Base-by-base conservation (phyloP, 2,113 vertebrate species). In the Pseudolaguvia tuberculata region DNA sequence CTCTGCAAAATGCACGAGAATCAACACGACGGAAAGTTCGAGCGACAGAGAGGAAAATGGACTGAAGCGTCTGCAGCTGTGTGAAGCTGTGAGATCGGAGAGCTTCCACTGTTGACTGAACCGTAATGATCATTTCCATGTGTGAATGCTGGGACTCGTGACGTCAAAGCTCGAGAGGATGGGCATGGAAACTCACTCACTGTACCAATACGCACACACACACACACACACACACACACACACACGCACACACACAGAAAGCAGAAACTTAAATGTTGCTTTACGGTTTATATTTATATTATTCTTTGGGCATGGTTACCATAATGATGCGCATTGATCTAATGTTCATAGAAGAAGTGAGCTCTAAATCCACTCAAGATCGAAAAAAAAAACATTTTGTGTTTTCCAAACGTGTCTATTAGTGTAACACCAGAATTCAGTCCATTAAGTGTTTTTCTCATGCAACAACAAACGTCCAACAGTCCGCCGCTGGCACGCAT, bases 71-170 rank as follows among this genome's bases (percentile, higher is more conserved):
- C 51, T 69, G 62, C 45, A 39, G 73, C 52, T 23, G 61, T 13
- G 18, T 7, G 12, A 42, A 57, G 65, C 51, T 67, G 63, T 18
- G 15, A 18, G 73, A 27, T 55, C 35, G n/a, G 35, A 55, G 63
- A 53, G 58, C 42, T 62, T 48, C 47, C 15, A 21, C 72, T 73
- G 72, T 47, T 20, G 65, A 62, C 59, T 74, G 77, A 48, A 51
- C 25, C 51, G 53, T 39, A 53, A 67, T 81, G 86, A 76, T 78
- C 87, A 76, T 80, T 75, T 87, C 89, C 91, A 91, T 91, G 93
- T 93, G 92, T 91, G 77, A 86, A 74, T 66, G 68, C 79, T 29
- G 76, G 84, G 75, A 74, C 42, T 56, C 61, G 81, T 89, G 88
- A 90, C 89, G 88, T 90, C 87, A 89, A 59, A 80, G 45, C 57